Base-by-base conservation (phyloP, 2,113 vertebrate genomes). In the Micromys minutus region DNA sequence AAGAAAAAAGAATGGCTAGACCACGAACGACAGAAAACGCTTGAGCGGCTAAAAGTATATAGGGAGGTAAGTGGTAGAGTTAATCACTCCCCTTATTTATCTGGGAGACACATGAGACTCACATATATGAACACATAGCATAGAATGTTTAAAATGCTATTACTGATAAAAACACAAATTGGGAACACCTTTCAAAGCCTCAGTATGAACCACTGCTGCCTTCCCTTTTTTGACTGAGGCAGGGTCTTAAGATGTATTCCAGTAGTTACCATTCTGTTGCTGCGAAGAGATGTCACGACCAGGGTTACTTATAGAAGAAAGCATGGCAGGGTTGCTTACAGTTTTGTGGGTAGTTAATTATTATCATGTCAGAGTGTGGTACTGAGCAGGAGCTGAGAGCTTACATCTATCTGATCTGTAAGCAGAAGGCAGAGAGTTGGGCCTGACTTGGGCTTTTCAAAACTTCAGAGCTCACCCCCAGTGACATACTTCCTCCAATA, bases 1-100 rank as follows among this genome's bases (percentile, higher is more conserved):
- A 98, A 98, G 98, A 99, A 99, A 96, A 99, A 99, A 96, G 98
- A 99, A 87, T 99, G 99, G 99, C 98, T 99, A 97, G 99, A 99
- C 97, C 98, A 98, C 91, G 99, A 99, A 98, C 98, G 99, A 77
- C 99, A 99, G 96, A 99, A 99, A 97, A 99, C 99, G 4, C 98
- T 99, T 95, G 99, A 98, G 72, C 98, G 99, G 96, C 98, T 99
- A 94, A 98, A 99, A 96, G 98, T 98, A 61, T 99, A 99, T 98
- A 99, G 99, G 98, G 99, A 99, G 99, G 99, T 99, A 96, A 98
- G 98, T 97, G 89, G 79, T 71, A 31, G 75, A 95, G 94, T 24
- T 12, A 21, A 10, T 75, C 1, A 22, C 45, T 65, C 52, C 12
- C 39, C 19, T 71, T 0, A 4, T 8, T 72, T 84, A 91, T 79